These are phyloP conservation scores for Chrysocyon brachyurus DNA, from an alignment of 2,797 vertebrate genomes.

Conservation along the genomic window DNA sequence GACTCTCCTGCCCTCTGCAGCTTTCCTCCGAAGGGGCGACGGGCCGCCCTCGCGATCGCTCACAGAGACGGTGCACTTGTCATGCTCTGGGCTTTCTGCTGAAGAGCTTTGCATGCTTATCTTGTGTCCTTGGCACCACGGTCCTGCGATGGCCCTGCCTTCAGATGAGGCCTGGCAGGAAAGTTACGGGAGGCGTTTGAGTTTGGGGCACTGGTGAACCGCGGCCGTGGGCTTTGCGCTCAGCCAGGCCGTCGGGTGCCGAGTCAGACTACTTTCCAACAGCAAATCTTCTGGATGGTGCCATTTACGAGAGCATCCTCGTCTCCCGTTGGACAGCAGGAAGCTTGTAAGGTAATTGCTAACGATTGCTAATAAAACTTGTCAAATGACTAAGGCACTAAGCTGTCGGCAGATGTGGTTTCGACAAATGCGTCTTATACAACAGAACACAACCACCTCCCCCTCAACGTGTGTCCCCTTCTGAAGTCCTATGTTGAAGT, in stretches of 20 bases:
- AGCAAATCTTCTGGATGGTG: not conserved
- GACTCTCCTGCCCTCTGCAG: fast-evolving
- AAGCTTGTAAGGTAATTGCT: not conserved
- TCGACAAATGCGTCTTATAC: fast-evolving
- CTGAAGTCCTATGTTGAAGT: too few species aligned
- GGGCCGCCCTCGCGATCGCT: fast-evolving
- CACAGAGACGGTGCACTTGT: fast-evolving
- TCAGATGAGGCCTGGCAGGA: fast-evolving
- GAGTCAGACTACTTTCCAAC: not conserved
- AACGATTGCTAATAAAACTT: not conserved
- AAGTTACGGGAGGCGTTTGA: fast-evolving
- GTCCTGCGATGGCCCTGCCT: not conserved
- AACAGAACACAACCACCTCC: fast-evolving
- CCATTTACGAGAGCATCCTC: not conserved
- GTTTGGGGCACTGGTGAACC: fast-evolving
- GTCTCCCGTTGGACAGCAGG: fast-evolving
- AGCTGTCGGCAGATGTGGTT: not conserved
- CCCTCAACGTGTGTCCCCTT: fast-evolving
- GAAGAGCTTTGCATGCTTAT: fast-evolving
- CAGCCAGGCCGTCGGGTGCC: fast-evolving
- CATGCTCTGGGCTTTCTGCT: fast-evolving
- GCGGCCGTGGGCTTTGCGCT: fast-evolving
- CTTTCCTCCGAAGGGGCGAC: not conserved
- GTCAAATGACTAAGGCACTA: not conserved
- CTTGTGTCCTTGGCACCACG: fast-evolving